Conservation (phyloP, 1,140 invertebrate genomes). For the Drosophila pruinosa region DNA sequence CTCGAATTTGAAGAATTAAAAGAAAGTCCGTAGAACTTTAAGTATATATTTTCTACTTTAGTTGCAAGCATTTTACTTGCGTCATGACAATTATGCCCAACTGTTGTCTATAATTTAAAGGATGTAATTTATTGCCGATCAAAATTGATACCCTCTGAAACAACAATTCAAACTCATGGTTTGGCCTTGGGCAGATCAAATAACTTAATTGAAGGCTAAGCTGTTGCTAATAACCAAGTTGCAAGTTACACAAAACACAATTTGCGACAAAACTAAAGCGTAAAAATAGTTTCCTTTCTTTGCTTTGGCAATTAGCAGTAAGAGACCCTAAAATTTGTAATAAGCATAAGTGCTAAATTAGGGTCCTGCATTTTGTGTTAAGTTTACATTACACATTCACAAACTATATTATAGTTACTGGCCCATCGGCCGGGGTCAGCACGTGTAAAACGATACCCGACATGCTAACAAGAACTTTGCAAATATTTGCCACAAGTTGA, state of each 20-base stretch:
- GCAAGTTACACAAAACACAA: slow-evolving; percentile 3
- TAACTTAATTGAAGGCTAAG: neutral
- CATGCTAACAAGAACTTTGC: slow-evolving; percentile 46
- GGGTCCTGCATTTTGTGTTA: neutral
- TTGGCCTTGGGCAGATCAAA: neutral
- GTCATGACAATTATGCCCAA: neutral
- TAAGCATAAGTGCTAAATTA: slow-evolving; percentile 60
- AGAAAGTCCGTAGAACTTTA: neutral
- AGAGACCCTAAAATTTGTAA: slow-evolving; percentile 53
- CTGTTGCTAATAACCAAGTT: neutral
- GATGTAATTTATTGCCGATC: neutral
- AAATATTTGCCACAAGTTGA: slow-evolving; percentile 68
- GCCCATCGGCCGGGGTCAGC: neutral
- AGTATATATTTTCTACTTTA: neutral
- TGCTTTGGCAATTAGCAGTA: slow-evolving; percentile 20
- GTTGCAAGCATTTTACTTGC: neutral
- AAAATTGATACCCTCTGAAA: neutral
- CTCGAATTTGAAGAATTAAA: neutral
- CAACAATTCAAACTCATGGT: neutral
- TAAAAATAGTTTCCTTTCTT: slow-evolving; percentile 19
- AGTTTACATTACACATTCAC: slow-evolving; percentile 32
- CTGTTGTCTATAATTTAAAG: neutral
- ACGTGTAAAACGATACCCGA: slow-evolving; percentile 49
- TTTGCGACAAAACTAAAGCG: slow-evolving; percentile 22
- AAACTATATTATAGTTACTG: slow-evolving; percentile 22